phyloP scores from a whole-genome alignment of 2,113 vertebrate species.

The Sorex araneus region DNA sequence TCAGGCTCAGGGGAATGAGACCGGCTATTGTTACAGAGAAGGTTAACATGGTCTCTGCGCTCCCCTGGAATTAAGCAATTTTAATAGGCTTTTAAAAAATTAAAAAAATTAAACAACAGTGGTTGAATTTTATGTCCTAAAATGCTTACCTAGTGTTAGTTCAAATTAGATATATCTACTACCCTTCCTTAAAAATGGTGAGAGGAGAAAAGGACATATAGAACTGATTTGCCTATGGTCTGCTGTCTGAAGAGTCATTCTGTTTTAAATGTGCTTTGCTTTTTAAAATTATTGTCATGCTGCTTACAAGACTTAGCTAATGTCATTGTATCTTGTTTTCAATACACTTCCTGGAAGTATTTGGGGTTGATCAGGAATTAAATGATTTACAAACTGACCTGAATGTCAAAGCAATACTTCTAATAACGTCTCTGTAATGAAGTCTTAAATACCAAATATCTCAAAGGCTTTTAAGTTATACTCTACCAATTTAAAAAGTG shows the following conservation, averaged over 20 bases:
- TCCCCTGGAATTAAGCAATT: background rate
- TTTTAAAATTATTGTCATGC: slow-evolving; percentile 9
- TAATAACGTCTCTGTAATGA: background rate
- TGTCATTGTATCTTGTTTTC: background rate
- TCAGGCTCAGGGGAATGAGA: too few species aligned
- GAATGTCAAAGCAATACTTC: background rate
- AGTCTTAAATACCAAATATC: slow-evolving; percentile 37
- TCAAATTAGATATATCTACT: background rate
- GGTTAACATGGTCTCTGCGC: too few species aligned
- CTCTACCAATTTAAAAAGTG: background rate
- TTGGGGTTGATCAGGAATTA: background rate
- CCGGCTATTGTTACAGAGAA: too few species aligned
- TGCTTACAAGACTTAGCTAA: background rate
- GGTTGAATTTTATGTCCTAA: background rate
- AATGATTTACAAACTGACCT: slow-evolving; percentile 17
- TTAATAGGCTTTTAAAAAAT: background rate
- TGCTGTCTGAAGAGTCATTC: background rate
- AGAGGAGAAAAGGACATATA: background rate
- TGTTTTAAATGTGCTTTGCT: background rate
- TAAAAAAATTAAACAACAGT: background rate
- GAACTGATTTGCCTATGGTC: background rate
- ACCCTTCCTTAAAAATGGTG: background rate
- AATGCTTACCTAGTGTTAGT: background rate
- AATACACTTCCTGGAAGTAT: background rate
- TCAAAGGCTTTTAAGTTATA: background rate